Percentiles rank a stretch among this genome's conserved stretches.
Evolutionary conservation across 2,113 vertebrate species (phyloP).

Genomic region (Vicugna pacos): DNA sequence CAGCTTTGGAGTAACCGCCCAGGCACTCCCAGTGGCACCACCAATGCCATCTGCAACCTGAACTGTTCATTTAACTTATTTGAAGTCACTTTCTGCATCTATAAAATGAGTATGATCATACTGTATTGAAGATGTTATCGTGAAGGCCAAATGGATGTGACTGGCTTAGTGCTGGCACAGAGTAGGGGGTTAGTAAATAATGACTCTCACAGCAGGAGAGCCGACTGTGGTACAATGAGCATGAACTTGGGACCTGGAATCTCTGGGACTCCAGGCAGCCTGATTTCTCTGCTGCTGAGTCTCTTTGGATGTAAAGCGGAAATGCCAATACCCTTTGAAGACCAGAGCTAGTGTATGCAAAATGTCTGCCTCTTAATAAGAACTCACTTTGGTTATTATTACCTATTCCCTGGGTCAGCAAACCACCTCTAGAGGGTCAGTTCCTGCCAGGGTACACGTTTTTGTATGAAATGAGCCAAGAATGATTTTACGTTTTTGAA

Average conservation of each 20-base stretch:
- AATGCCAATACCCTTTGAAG: background rate
- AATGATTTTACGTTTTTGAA: background rate
- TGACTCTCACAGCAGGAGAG: background rate
- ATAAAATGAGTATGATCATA: background rate
- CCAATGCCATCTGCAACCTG: background rate
- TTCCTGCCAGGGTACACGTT: background rate
- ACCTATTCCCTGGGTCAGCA: background rate
- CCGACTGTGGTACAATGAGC: background rate
- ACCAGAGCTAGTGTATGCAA: background rate
- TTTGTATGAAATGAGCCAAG: background rate
- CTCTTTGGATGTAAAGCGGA: background rate
- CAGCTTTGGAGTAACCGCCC: background rate
- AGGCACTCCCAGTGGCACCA: background rate
- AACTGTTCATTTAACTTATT: background rate
- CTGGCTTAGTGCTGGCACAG: accelerated
- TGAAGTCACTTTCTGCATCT: background rate
- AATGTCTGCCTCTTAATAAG: background rate
- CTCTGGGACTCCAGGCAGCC: background rate
- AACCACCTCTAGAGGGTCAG: background rate
- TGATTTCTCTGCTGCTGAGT: background rate
- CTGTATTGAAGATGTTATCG: too few relatives aligned
- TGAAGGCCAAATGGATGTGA: too few relatives aligned
- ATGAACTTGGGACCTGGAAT: background rate
- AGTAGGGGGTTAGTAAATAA: background rate
- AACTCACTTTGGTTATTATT: background rate